Percentiles rank a stretch among this genome's conserved stretches.
phyloP scores from a whole-genome alignment of 2,888 invertebrate species.

The Drosophila gaucha region DNA sequence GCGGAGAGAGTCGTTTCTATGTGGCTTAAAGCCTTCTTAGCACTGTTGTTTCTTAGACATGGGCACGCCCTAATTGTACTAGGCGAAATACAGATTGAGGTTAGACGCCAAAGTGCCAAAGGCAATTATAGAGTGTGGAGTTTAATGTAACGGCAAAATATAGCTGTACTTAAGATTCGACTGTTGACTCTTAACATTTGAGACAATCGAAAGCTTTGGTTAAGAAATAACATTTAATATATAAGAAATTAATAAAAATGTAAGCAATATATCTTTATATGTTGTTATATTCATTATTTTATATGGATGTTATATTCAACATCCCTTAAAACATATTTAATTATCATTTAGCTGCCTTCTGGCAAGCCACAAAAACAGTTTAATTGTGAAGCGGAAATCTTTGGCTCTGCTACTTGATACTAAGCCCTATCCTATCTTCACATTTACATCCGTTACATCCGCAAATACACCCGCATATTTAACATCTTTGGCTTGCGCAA shows the following conservation, averaged over 20 bases:
- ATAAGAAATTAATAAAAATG: too few species aligned
- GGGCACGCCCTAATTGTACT: conserved; percentile 60
- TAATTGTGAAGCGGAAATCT: conserved; percentile 70
- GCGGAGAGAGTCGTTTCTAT: conserved; percentile 8
- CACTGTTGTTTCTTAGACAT: conserved; percentile 66
- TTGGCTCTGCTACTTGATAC: conserved; percentile 6
- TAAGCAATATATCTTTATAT: not conserved
- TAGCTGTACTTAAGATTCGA: conserved; percentile 19
- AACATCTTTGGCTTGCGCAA: conserved; percentile 57
- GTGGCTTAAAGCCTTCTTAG: conserved; percentile 72
- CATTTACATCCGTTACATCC: conserved; percentile 15
- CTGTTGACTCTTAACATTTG: not conserved
- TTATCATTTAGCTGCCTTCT: conserved; percentile 48
- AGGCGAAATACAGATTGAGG: conserved; percentile 50
- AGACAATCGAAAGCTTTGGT: not conserved
- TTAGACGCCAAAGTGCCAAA: conserved; percentile 59
- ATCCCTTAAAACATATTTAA: conserved; percentile 36
- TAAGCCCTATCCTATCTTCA: conserved; percentile 9
- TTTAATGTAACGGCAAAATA: conserved; percentile 40
- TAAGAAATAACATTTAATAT: not conserved
- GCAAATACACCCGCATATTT: conserved; percentile 1
- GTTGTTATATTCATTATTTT: too few species aligned
- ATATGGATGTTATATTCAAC: too few species aligned
- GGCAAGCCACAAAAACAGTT: conserved; percentile 11
- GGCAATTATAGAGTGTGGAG: conserved; percentile 46